These are phyloP conservation scores for Poecilobothrus nobilitatus DNA, from an alignment of 2,888 invertebrate genomes.

Conservation along the genomic window DNA sequence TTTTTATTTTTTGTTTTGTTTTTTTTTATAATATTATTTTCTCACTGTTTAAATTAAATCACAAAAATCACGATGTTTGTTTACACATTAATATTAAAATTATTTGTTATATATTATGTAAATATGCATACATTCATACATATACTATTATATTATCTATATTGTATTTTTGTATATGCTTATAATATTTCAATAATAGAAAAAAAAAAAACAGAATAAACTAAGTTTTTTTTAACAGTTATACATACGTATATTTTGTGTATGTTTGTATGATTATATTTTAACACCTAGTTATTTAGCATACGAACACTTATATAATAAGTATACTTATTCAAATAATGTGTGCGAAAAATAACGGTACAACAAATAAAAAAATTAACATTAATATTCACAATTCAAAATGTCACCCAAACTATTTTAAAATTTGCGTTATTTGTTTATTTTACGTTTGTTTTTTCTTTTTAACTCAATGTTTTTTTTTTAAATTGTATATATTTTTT, in stretches of 20 bases:
- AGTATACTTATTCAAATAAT: too few species aligned
- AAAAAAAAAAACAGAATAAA: too few species aligned
- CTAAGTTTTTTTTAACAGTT: too few species aligned
- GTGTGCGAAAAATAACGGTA: too few species aligned
- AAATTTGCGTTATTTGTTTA: not conserved
- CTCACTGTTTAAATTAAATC: slow-evolving; percentile 4
- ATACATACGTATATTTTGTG: too few species aligned
- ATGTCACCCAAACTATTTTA: not conserved
- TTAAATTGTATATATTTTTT: too few species aligned
- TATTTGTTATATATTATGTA: not conserved
- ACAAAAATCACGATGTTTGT: not conserved
- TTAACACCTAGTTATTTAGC: too few species aligned
- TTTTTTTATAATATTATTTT: not conserved
- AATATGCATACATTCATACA: not conserved
- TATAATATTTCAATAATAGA: too few species aligned
- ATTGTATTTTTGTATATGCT: too few species aligned
- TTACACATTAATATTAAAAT: not conserved
- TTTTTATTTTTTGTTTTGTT: not conserved
- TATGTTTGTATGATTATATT: too few species aligned
- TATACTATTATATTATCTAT: not conserved
- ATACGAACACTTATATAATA: too few species aligned
- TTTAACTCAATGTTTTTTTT: too few species aligned
- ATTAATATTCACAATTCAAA: not conserved
- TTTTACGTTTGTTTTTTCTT: not conserved
- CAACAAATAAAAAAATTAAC: not conserved